These are phyloP conservation scores for Crenuchus spilurus DNA, from an alignment of 2,797 vertebrate genomes.

Conservation along the genomic window DNA sequence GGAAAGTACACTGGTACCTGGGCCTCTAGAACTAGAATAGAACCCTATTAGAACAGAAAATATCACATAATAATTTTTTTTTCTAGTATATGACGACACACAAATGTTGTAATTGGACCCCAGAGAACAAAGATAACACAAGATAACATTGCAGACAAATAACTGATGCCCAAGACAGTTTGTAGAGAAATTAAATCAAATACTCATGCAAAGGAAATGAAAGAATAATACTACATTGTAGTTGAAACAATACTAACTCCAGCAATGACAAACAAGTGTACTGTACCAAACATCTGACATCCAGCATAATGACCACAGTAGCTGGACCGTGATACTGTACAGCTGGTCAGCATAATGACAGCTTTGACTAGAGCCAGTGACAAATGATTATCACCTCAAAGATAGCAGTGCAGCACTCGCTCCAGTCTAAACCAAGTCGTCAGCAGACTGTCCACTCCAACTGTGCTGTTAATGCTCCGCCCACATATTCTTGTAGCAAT, in stretches of 20 bases:
- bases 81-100: too few species aligned
- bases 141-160: too few species aligned
- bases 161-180: too few species aligned
- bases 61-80: too few species aligned
- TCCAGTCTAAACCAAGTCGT: constrained; percentile 1
- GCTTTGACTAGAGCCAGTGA: constrained; percentile 2
- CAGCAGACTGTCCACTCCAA: too few species aligned
- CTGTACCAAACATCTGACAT: background rate
- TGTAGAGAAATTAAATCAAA: background rate
- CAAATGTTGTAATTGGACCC: too few species aligned
- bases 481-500: too few species aligned
- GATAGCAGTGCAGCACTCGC: background rate
- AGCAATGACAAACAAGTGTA: background rate
- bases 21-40: too few species aligned
- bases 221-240: background rate
- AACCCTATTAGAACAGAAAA: too few species aligned
- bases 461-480: too few species aligned
- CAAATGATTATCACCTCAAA: background rate
- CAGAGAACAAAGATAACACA: too few species aligned
- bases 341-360: background rate
- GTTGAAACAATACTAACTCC: constrained; percentile 12
- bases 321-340: background rate
- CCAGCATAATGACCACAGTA: background rate
- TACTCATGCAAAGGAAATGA: constrained; percentile 9
- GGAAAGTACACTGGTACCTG: too few species aligned